phyloP scores from a whole-genome alignment of 2,888 invertebrate species.

The Dugesia japonica region DNA sequence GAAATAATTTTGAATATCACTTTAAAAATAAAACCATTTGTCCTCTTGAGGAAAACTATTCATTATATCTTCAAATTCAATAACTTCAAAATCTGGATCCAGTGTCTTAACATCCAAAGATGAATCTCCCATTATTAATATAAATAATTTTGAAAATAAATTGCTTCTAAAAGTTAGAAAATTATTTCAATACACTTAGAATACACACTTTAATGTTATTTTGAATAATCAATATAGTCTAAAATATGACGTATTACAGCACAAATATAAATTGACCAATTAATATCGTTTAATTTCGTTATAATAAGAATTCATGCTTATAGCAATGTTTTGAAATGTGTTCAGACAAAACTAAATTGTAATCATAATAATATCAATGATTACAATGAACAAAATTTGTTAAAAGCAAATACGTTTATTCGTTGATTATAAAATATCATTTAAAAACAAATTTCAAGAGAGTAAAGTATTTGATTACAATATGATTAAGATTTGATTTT shows the following conservation, averaged over 20 bases:
- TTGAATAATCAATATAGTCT: not conserved
- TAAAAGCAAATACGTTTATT: too few species aligned
- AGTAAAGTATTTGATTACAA: too few species aligned
- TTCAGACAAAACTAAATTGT: too few species aligned
- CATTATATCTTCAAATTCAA: conserved; percentile 10
- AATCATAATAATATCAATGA: too few species aligned
- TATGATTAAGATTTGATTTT: too few species aligned
- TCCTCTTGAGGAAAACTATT: not conserved
- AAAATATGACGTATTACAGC: not conserved
- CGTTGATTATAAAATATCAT: too few species aligned
- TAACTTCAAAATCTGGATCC: conserved; percentile 7
- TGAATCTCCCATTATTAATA: not conserved
- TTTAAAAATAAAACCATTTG: not conserved
- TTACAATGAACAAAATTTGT: too few species aligned
- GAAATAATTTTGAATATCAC: not conserved
- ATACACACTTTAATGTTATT: not conserved
- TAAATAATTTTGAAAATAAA: not conserved
- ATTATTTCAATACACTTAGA: too few species aligned
- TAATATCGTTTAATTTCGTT: not conserved
- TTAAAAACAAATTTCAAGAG: too few species aligned
- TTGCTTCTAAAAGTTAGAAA: too few species aligned
- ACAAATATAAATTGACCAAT: not conserved
- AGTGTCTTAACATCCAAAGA: not conserved
- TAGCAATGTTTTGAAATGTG: too few species aligned
- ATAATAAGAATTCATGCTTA: too few species aligned